Percentiles rank a stretch among this genome's conserved stretches.
phyloP scores from a whole-genome alignment of 1,140 invertebrate species.

The Aphis craccivora region DNA sequence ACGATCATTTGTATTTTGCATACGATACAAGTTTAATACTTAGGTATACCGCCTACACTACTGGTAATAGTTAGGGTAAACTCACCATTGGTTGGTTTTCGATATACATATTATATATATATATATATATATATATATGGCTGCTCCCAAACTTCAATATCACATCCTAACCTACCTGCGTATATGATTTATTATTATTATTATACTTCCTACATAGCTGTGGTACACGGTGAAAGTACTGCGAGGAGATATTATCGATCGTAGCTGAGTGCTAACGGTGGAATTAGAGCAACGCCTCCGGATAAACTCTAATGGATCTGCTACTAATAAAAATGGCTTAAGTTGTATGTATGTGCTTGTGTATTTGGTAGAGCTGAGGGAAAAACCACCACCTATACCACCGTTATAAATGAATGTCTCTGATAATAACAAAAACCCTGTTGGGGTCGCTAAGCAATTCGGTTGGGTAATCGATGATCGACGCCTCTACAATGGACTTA shows the following conservation, averaged over 20 bases:
- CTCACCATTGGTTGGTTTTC: not conserved
- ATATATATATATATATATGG: not conserved
- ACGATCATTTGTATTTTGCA: not conserved
- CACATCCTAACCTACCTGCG: not conserved
- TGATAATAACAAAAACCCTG: constrained; percentile 39
- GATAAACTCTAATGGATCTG: constrained; percentile 33
- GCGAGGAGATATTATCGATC: not conserved
- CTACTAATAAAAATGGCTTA: constrained; percentile 29
- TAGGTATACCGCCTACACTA: too few relatives aligned
- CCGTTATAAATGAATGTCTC: constrained; percentile 12
- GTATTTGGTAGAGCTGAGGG: not conserved
- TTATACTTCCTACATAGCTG: not conserved
- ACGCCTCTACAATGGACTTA: not conserved
- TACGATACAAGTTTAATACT: not conserved
- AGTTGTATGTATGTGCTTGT: constrained; percentile 20
- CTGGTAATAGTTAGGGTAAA: not conserved
- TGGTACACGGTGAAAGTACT: not conserved
- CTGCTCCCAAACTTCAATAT: not conserved
- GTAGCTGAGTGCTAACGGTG: not conserved
- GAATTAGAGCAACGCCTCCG: not conserved
- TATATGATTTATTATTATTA: not conserved
- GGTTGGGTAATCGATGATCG: constrained; percentile 11
- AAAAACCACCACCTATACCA: not conserved
- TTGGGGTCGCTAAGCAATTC: constrained; percentile 13
- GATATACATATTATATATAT: not conserved